Conservation (phyloP, 2,797 vertebrate species). For the Propithecus deckenii region DNA sequence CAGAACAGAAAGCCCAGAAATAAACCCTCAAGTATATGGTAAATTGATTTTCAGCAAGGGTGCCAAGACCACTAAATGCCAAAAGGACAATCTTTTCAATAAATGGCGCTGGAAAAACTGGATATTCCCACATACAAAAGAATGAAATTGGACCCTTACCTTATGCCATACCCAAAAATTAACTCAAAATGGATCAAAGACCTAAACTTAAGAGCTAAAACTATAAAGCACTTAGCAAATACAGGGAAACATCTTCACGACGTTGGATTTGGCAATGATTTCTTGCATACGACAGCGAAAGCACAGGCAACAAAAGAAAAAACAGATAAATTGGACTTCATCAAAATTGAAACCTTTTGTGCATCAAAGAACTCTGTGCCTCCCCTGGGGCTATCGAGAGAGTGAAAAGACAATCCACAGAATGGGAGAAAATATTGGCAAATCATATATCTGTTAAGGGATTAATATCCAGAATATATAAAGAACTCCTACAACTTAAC, state of each 20-base stretch:
- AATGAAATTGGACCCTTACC: neutral
- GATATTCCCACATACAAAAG: neutral
- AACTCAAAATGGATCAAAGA: neutral
- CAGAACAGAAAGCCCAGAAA: neutral
- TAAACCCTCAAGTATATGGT: neutral
- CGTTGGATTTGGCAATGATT: neutral
- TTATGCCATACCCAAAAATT: neutral
- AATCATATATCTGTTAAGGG: neutral
- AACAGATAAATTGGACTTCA: neutral
- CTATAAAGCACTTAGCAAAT: neutral
- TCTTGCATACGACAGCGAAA: neutral
- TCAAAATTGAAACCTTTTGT: neutral
- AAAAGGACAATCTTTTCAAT: constrained; percentile 2
- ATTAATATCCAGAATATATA: neutral
- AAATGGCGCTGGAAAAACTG: neutral
- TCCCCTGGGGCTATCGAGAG: neutral
- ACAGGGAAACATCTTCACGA: neutral
- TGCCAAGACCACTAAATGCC: neutral
- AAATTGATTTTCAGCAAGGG: neutral
- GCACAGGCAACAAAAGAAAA: neutral
- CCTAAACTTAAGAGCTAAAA: neutral
- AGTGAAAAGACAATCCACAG: neutral
- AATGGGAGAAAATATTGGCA: neutral
- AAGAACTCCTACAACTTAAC: neutral
- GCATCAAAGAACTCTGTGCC: neutral